phyloP scores from a whole-genome alignment of 2,888 invertebrate genomes.

The Meteorus colon region DNA sequence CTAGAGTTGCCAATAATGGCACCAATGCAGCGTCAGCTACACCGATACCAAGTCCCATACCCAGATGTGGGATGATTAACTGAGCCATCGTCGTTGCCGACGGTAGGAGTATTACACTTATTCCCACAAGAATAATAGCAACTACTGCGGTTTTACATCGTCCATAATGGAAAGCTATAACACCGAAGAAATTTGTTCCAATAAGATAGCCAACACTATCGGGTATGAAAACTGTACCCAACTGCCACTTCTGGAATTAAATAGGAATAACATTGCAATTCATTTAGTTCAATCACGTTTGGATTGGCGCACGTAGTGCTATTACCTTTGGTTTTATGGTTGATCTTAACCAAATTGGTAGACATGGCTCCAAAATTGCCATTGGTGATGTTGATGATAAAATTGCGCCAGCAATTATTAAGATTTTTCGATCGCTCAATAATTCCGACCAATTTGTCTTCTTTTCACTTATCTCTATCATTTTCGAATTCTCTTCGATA shows the following conservation, averaged over 20 bases:
- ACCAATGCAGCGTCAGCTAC: constrained; percentile 87
- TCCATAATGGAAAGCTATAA: constrained; percentile 79
- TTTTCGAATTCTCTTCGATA: constrained; percentile 60
- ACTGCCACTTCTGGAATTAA: constrained; percentile 78
- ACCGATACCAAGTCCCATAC: constrained; percentile 87
- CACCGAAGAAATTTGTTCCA: constrained; percentile 86
- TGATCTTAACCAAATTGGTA: constrained; percentile 87
- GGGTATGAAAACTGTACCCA: constrained; percentile 88
- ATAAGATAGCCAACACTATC: constrained; percentile 89
- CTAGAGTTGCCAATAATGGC: constrained; percentile 84
- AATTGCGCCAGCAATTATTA: constrained; percentile 80
- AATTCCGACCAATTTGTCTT: constrained; percentile 76
- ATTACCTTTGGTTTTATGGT: constrained; percentile 78
- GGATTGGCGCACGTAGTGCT: neutral
- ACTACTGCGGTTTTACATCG: constrained; percentile 79
- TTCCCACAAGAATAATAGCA: constrained; percentile 79
- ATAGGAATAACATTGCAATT: neutral
- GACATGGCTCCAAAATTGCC: constrained; percentile 87
- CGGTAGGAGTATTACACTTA: constrained; percentile 80
- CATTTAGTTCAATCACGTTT: neutral
- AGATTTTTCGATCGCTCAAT: constrained; percentile 78
- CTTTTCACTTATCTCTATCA: constrained; percentile 39
- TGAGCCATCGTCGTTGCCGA: constrained; percentile 78
- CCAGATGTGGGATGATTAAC: constrained; percentile 84
- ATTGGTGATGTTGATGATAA: constrained; percentile 87